phyloP scores from a whole-genome alignment of 2,113 vertebrate species.

The Tangachromis dhanisi region DNA sequence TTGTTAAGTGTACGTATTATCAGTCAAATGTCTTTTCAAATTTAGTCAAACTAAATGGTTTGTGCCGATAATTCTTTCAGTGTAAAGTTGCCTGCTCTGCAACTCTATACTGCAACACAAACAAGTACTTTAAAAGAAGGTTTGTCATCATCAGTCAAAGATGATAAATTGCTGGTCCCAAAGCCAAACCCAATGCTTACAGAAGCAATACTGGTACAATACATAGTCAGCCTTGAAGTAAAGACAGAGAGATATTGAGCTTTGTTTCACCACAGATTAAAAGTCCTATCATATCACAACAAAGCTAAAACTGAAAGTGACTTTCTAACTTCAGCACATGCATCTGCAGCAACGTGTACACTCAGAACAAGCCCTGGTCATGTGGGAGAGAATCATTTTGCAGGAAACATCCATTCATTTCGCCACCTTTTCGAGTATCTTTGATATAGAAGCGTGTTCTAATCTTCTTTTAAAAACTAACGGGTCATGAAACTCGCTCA shows the following conservation, averaged over 20 bases:
- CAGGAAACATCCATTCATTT: background rate
- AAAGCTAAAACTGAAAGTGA: background rate
- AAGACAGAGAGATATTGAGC: background rate
- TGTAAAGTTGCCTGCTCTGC: background rate
- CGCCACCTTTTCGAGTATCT: background rate
- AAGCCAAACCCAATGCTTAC: background rate
- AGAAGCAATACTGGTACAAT: background rate
- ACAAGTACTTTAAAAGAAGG: background rate
- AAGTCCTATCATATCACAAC: background rate
- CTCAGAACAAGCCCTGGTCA: background rate
- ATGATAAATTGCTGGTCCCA: background rate
- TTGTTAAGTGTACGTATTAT: background rate
- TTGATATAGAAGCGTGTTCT: background rate
- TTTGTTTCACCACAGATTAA: conserved; percentile 19
- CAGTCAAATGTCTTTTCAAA: background rate
- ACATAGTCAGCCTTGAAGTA: background rate
- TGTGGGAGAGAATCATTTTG: background rate
- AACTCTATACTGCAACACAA: background rate
- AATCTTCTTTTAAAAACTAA: background rate
- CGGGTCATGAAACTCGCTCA: background rate
- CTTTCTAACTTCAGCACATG: background rate
- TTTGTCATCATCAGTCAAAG: background rate
- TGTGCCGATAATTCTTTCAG: background rate
- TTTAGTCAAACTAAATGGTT: background rate
- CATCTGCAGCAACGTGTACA: background rate